Conservation (phyloP, 1,140 invertebrate species). For the Neelides sp. region DNA sequence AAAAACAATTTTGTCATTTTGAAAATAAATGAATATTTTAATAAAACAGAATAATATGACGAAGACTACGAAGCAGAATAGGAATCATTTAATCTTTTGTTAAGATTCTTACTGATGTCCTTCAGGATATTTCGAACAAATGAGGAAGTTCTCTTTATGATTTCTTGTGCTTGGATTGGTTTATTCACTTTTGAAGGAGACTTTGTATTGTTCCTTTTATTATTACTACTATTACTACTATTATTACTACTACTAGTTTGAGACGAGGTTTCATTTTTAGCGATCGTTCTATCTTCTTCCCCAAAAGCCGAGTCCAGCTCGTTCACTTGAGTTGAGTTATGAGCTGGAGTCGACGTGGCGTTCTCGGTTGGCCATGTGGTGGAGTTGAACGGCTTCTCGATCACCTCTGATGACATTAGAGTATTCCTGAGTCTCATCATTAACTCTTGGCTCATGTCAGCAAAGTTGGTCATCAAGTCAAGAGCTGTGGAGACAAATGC, state of each 20-base stretch:
- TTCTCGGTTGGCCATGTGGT: not conserved
- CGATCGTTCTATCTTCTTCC: not conserved
- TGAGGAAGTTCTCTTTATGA: conserved; percentile 5
- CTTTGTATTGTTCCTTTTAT: not conserved
- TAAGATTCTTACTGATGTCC: conserved; percentile 9
- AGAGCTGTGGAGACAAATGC: conserved; percentile 5
- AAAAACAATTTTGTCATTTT: no score
- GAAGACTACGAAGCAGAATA: no score
- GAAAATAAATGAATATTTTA: no score
- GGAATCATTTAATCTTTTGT: conserved; percentile 4
- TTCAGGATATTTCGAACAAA: conserved; percentile 8
- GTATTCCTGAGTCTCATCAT: no score
- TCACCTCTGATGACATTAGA: no score
- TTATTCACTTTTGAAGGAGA: conserved; percentile 10
- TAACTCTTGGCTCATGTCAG: conserved; percentile 10
- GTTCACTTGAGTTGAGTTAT: no score
- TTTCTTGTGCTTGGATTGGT: conserved; percentile 4
- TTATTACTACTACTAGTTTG: conserved; percentile 1
- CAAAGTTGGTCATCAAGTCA: conserved; percentile 14
- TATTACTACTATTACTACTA: not conserved
- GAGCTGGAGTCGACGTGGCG: no score
- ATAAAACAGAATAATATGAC: no score
- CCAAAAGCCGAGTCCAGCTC: no score
- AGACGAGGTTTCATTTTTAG: not conserved
- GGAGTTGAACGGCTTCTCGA: conserved; percentile 1